phyloP scores from a whole-genome alignment of 1,140 invertebrate genomes.

The Bombus confusus region DNA sequence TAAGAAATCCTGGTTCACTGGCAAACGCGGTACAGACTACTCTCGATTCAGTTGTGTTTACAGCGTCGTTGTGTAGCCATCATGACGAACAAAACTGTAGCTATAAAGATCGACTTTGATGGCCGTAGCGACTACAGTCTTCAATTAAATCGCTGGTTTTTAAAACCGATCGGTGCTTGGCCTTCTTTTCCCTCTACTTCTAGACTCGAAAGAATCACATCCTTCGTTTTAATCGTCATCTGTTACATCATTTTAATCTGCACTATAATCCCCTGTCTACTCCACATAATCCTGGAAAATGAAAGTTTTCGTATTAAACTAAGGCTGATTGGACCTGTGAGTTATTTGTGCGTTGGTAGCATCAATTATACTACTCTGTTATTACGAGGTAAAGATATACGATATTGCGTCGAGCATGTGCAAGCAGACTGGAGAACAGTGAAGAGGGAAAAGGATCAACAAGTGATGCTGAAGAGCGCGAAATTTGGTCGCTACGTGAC shows the following conservation, averaged over 20 bases:
- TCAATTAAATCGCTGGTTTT: constrained; percentile 48
- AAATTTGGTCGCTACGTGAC: constrained; percentile 40
- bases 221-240: neutral
- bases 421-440: constrained; percentile 49
- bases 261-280: constrained; percentile 34
- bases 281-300: constrained; percentile 28
- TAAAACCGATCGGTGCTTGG: constrained; percentile 62
- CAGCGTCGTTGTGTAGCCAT: constrained; percentile 5
- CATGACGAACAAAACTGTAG: neutral
- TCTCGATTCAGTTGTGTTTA: neutral
- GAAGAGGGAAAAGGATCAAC: neutral
- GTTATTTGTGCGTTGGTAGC: constrained; percentile 41
- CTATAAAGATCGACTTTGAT: constrained; percentile 13
- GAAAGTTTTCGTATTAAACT: neutral
- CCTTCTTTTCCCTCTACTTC: neutral
- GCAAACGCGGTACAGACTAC: neutral
- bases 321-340: constrained; percentile 39
- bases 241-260: constrained; percentile 23
- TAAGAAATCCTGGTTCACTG: neutral
- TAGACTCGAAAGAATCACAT: constrained; percentile 10
- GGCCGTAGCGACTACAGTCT: constrained; percentile 29
- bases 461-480: constrained; percentile 51
- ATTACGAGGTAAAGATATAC: constrained; percentile 36
- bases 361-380: constrained; percentile 49
- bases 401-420: constrained; percentile 51